These are phyloP conservation scores for Tetragnatha versicolor DNA, from an alignment of 1,140 invertebrate genomes.

Conservation along the genomic window DNA sequence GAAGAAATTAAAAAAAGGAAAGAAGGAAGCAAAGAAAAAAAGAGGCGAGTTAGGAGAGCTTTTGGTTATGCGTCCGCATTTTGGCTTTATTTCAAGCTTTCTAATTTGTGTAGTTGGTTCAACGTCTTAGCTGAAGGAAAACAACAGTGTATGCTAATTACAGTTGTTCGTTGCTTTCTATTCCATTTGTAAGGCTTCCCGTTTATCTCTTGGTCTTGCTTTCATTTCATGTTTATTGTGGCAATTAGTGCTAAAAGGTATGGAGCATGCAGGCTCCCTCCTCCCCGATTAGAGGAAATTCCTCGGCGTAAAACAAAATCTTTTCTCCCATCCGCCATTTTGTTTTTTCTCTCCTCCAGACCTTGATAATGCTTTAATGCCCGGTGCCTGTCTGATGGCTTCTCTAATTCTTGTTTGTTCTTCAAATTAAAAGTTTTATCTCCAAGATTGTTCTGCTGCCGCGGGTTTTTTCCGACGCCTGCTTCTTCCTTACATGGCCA, in stretches of 20 bases:
- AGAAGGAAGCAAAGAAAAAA: background rate
- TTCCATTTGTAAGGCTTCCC: slow-evolving; percentile 51
- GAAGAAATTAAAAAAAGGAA: slow-evolving; percentile 48
- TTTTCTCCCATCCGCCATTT: slow-evolving; percentile 6
- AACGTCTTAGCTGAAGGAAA: slow-evolving; percentile 51
- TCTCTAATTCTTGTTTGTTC: slow-evolving; percentile 52
- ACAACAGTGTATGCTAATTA: slow-evolving; percentile 55
- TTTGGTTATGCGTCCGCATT: slow-evolving; percentile 49
- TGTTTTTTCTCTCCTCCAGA: slow-evolving; percentile 37
- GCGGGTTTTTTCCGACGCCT: slow-evolving; percentile 24
- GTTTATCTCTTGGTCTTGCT: slow-evolving; percentile 54
- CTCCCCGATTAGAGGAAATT: slow-evolving; percentile 52
- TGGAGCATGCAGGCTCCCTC: slow-evolving; percentile 28
- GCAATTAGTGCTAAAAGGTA: slow-evolving; percentile 55
- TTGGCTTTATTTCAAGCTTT: slow-evolving; percentile 56
- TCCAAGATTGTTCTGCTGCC: slow-evolving; percentile 30
- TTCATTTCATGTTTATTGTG: slow-evolving; percentile 55
- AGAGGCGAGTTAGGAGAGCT: too few relatives aligned
- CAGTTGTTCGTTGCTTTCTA: slow-evolving; percentile 48
- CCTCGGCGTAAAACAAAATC: slow-evolving; percentile 42
- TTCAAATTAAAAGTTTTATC: slow-evolving; percentile 55
- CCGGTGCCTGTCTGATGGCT: slow-evolving; percentile 51
- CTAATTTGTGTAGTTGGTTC: slow-evolving; percentile 53
- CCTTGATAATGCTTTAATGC: slow-evolving; percentile 53
- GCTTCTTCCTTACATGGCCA: slow-evolving; percentile 15